A percentile compares a stretch with the other conserved stretches of the same genome.
Conservation (phyloP, 2,113 vertebrate genomes). For the Embiotoca jacksoni region DNA sequence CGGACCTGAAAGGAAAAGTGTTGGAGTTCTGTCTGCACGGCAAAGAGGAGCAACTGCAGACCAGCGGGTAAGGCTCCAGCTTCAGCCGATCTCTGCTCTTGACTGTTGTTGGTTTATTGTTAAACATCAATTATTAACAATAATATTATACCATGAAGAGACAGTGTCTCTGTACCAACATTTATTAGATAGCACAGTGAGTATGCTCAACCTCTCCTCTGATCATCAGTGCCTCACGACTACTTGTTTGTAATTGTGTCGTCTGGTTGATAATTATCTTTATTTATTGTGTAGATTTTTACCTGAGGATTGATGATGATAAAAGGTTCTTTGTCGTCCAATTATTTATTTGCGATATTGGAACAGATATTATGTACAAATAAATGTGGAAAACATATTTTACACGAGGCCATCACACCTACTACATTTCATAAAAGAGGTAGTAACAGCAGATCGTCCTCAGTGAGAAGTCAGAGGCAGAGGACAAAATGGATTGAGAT, state of each 20-base stretch:
- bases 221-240: too few relatives aligned
- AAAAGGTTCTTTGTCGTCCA: too few relatives aligned
- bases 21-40: constrained; percentile 93
- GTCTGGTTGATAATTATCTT: too few relatives aligned
- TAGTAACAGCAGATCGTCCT: not conserved
- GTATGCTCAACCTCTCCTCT: too few relatives aligned
- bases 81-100: not conserved
- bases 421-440: not conserved
- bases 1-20: constrained; percentile 89
- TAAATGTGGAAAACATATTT: too few relatives aligned
- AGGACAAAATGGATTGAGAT: not conserved
- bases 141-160: not conserved
- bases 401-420: not conserved
- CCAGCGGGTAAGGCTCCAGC: constrained; percentile 85
- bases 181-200: not conserved
- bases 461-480: not conserved
- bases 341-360: too few relatives aligned
- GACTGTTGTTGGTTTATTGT: not conserved
- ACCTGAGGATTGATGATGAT: too few relatives aligned
- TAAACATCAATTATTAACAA: accelerated
- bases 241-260: too few relatives aligned
- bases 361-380: too few relatives aligned
- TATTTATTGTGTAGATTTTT: too few relatives aligned
- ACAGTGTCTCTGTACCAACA: not conserved
- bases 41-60: constrained; percentile 89